phyloP scores from a whole-genome alignment of 1,140 invertebrate genomes.

The Plectrocnemia conspersa region DNA sequence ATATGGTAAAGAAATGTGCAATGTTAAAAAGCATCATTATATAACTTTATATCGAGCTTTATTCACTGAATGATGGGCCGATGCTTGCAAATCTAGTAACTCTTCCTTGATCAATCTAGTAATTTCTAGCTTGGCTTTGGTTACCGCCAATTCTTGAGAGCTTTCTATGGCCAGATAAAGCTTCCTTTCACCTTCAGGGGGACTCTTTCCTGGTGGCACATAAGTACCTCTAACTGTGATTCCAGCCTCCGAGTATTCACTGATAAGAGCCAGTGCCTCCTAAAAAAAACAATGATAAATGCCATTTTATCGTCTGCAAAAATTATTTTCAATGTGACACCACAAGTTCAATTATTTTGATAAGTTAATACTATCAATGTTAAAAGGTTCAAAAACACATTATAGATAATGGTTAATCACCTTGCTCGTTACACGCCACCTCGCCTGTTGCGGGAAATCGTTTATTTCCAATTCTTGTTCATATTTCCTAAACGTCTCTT shows the following conservation, averaged over 20 bases:
- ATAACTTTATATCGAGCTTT: slow-evolving; percentile 94
- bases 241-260: slow-evolving; percentile 98
- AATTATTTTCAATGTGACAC: neutral
- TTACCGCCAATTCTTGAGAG: slow-evolving; percentile 92
- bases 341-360: neutral
- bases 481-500: slow-evolving; percentile 84
- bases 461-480: slow-evolving; percentile 99
- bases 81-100: slow-evolving; percentile 85
- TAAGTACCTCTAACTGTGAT: slow-evolving; percentile 98
- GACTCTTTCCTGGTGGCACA: slow-evolving; percentile 81
- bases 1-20: too few species aligned
- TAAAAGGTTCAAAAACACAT: slow-evolving; percentile 17
- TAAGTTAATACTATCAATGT: neutral
- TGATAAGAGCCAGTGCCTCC: slow-evolving; percentile 96
- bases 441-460: slow-evolving; percentile 97
- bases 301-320: slow-evolving; percentile 2
- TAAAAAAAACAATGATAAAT: slow-evolving; percentile 43
- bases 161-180: slow-evolving; percentile 98
- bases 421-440: slow-evolving; percentile 98
- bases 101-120: slow-evolving; percentile 97
- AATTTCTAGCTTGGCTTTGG: slow-evolving; percentile 98
- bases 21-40: too few species aligned
- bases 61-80: slow-evolving; percentile 80
- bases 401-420: slow-evolving; percentile 50
- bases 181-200: slow-evolving; percentile 93